Conservation (phyloP, 2,888 invertebrate genomes). For the Tinea trinotella region DNA sequence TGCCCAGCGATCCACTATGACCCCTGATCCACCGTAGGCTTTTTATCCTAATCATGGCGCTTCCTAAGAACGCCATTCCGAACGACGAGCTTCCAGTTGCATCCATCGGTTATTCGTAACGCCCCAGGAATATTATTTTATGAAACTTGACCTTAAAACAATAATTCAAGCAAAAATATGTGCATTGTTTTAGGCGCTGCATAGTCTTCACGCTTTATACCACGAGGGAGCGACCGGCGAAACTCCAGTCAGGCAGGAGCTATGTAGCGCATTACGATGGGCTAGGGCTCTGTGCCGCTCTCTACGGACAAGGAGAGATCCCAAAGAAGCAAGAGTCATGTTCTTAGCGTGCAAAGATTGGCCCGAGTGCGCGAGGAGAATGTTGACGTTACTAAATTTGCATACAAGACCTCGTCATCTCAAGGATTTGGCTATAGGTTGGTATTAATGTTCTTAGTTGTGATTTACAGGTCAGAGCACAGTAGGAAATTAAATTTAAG, state of each 20-base stretch:
- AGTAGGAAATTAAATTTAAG: too few species aligned
- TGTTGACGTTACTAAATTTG: slow-evolving; percentile 90
- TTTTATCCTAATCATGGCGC: too few species aligned
- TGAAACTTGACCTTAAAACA: too few species aligned
- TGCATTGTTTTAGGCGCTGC: slow-evolving; percentile 76
- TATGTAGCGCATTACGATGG: slow-evolving; percentile 86
- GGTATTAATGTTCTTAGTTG: too few species aligned
- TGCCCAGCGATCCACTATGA: too few species aligned
- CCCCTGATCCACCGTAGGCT: too few species aligned
- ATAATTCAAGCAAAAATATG: too few species aligned
- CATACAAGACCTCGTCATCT: slow-evolving; percentile 88
- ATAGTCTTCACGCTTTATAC: slow-evolving; percentile 93
- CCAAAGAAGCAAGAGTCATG: slow-evolving; percentile 77
- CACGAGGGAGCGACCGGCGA: slow-evolving; percentile 88
- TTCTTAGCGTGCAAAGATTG: slow-evolving; percentile 86
- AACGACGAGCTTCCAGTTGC: too few species aligned
- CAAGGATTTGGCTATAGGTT: slow-evolving; percentile 83
- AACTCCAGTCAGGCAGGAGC: slow-evolving; percentile 87
- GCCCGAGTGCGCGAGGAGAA: slow-evolving; percentile 88
- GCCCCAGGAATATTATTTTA: too few species aligned
- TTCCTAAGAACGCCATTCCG: too few species aligned
- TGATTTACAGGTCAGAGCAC: too few species aligned
- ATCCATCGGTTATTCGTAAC: too few species aligned
- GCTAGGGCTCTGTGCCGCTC: slow-evolving; percentile 81
- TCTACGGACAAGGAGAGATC: slow-evolving; percentile 77